Base-by-base conservation (phyloP, 2,797 vertebrate genomes). In the Sebastes matsubarae region DNA sequence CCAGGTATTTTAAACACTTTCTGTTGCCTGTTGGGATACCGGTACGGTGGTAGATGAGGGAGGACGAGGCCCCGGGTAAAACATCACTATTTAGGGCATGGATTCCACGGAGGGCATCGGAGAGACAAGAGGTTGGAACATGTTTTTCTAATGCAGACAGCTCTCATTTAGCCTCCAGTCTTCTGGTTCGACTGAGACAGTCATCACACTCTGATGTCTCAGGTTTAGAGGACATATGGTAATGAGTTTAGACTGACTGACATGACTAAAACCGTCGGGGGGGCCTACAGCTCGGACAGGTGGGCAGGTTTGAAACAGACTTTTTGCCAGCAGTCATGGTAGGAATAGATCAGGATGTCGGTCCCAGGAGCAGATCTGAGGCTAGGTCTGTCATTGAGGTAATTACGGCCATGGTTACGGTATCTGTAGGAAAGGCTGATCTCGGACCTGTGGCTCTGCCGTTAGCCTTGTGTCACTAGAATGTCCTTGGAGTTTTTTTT, bases 51-150 rank as follows among this genome's bases (percentile, higher is more conserved):
- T 55, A 79, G 73, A 75, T 73, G 77, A 90, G 84, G 71, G 77
- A 89, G 82, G 79, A 87, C 72, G 81, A 84, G 87, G 94, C 95
- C 94, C 89, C 92, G 93, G 95, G 95, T 95, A 95, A 94, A 95
- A 95, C 89, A 92, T 91, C 85, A 90, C 89, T 96, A 96, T 96
- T 95, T 96, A 96, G 96, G 95, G 93, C 96, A 96, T 82, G 91
- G 90, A 96, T 93, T 96, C 96, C 95, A 93, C 85, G 72, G 95
- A 96, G 96, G 92, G 92, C 92, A 89, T 82, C 69, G 72, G 84
- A 91, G 92, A 95, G 93, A 92, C 91, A 92, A 94, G 93, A 95
- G 93, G 94, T 92, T 92, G 94, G 90, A 95, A 92, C 93, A 88
- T 85, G 89, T 91, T 92, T 92, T 91, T 91, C 79, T 87, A 38